These are phyloP conservation scores for Eupithecia centaureata DNA, from an alignment of 2,888 invertebrate species.

Conservation along the genomic window DNA sequence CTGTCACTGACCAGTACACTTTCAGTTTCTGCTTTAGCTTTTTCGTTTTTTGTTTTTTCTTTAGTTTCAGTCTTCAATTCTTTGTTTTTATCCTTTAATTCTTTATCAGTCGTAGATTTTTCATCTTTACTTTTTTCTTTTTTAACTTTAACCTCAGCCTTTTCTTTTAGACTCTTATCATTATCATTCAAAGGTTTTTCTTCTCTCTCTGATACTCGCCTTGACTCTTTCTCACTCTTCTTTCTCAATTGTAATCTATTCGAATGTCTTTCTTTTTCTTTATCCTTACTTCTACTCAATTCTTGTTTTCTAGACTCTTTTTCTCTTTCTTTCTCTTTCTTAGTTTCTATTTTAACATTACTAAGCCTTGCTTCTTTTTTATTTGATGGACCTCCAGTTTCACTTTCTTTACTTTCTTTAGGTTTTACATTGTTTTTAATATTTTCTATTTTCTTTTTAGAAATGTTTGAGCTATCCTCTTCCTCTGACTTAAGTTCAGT, in stretches of 20 bases:
- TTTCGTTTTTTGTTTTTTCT: neutral
- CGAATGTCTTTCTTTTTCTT: neutral
- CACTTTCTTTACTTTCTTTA: conserved; percentile 7
- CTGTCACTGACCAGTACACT: neutral
- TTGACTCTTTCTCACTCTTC: neutral
- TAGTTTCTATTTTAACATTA: neutral
- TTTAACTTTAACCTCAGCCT: neutral
- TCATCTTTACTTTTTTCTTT: neutral
- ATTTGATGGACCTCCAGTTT: neutral
- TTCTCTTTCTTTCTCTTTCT: conserved; percentile 3
- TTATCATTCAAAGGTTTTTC: conserved; percentile 5
- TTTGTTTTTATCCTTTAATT: neutral
- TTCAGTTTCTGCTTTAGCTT: neutral
- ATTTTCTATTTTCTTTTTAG: conserved; percentile 9
- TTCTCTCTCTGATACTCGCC: conserved; percentile 4
- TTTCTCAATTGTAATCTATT: neutral
- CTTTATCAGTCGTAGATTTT: neutral
- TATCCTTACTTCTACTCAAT: conserved; percentile 3
- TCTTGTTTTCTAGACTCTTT: neutral
- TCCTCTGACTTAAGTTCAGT: neutral
- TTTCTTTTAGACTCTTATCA: conserved; percentile 5
- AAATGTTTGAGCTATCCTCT: neutral
- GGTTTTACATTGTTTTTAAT: conserved; percentile 1
- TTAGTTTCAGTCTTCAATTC: neutral
- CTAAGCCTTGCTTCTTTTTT: conserved; percentile 1